Conservation (phyloP, 1,140 invertebrate species). For the Aphelinus atriplicis region DNA sequence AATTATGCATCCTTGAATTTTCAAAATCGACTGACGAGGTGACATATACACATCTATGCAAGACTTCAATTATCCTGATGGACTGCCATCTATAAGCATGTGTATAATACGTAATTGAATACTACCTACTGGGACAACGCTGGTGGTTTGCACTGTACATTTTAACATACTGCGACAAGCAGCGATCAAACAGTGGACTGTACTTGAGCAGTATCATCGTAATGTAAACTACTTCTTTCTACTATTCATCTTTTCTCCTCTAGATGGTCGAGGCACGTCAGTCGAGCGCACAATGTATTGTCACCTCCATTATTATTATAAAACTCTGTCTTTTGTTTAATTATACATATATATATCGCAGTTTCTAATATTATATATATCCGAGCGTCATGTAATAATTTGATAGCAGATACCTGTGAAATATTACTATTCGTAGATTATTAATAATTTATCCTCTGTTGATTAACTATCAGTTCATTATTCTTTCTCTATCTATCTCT, state of each 20-base stretch:
- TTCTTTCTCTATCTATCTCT: too few relatives aligned
- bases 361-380: slow-evolving; percentile 5
- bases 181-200: slow-evolving; percentile 19
- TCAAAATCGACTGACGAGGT: slow-evolving; percentile 32
- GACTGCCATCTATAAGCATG: too few relatives aligned
- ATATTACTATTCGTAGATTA: not conserved
- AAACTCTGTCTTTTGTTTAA: slow-evolving; percentile 1
- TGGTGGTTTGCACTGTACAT: slow-evolving; percentile 15
- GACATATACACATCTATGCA: not conserved
- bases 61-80: too few relatives aligned
- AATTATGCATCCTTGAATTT: not conserved
- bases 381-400: slow-evolving; percentile 3
- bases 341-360: too few relatives aligned
- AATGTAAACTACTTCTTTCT: slow-evolving; percentile 9
- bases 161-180: not conserved
- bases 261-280: slow-evolving; percentile 48
- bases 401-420: too few relatives aligned
- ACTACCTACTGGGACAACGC: not conserved
- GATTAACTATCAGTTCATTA: not conserved
- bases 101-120: too few relatives aligned
- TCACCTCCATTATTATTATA: slow-evolving; percentile 40
- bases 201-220: not conserved
- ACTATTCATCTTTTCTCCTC: slow-evolving; percentile 20
- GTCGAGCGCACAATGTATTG: slow-evolving; percentile 52
- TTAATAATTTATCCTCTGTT: slow-evolving; percentile 20